phyloP scores from a whole-genome alignment of 2,888 invertebrate species.

The Drosophila algonquin region DNA sequence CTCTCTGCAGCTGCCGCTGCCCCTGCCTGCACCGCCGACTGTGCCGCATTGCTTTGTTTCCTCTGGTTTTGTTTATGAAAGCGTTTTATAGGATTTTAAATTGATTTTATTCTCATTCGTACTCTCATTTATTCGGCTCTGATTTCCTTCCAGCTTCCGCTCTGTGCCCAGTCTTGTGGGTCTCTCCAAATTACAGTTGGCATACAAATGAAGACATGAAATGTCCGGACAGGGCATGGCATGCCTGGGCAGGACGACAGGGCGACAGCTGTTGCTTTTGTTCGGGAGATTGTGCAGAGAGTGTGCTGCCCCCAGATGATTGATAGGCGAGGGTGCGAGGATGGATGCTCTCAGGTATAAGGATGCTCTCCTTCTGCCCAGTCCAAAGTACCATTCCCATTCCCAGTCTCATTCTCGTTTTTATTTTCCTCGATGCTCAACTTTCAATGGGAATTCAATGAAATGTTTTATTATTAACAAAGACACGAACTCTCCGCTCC shows the following conservation, averaged over 20 bases:
- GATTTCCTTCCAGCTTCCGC: constrained; percentile 51
- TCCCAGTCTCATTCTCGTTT: neutral
- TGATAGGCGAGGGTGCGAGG: neutral
- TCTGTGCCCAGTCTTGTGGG: constrained; percentile 6
- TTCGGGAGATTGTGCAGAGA: neutral
- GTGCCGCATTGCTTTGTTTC: constrained; percentile 17
- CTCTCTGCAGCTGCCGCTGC: constrained; percentile 25
- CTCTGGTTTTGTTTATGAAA: constrained; percentile 61
- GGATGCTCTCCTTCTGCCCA: constrained; percentile 15
- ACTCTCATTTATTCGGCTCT: constrained; percentile 37
- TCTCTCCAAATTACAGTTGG: constrained; percentile 28
- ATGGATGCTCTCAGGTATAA: constrained; percentile 25
- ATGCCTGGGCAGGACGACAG: constrained; percentile 9
- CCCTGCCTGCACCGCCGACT: constrained; percentile 29
- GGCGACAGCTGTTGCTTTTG: constrained; percentile 58
- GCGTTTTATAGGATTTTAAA: constrained; percentile 76
- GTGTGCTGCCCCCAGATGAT: constrained; percentile 12
- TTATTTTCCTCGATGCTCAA: constrained; percentile 14
- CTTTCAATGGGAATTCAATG: constrained; percentile 59
- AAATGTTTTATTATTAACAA: constrained; percentile 61
- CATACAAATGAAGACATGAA: constrained; percentile 51
- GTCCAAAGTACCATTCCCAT: neutral
- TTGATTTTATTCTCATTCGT: constrained; percentile 69
- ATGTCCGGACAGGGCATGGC: constrained; percentile 4
- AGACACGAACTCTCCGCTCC: constrained; percentile 22